A percentile compares a stretch with the other conserved stretches of the same genome.
phyloP scores from a whole-genome alignment of 2,797 vertebrate genomes.

The Threskiornis aethiopicus region DNA sequence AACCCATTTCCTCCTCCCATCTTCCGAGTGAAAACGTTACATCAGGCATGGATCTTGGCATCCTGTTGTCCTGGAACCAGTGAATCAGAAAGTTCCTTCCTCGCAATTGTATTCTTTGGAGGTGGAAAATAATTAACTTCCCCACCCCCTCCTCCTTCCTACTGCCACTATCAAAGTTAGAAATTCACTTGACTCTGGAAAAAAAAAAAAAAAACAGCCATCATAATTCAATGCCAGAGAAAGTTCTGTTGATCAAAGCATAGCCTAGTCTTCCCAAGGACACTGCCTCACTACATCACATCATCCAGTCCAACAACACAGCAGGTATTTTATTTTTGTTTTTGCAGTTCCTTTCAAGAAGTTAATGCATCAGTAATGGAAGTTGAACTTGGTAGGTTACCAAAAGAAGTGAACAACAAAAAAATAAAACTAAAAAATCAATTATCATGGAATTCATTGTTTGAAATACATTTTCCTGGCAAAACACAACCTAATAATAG shows the following conservation, averaged over 20 bases:
- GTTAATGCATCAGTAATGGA: not conserved
- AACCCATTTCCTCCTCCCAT: constrained; percentile 37
- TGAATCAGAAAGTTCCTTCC: constrained; percentile 67
- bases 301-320: not conserved
- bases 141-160: constrained; percentile 54
- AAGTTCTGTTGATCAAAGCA: constrained; percentile 45
- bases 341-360: constrained; percentile 1
- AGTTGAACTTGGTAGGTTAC: not conserved
- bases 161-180: constrained; percentile 35
- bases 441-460: not conserved
- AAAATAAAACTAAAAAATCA: not conserved
- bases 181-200: constrained; percentile 17
- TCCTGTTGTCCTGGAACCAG: constrained; percentile 63
- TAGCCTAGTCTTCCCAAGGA: constrained; percentile 17
- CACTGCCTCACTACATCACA: not conserved
- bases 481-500: not conserved
- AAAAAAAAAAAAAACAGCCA: not conserved
- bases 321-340: not conserved
- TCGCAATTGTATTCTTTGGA: constrained; percentile 60
- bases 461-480: not conserved
- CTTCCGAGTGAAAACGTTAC: constrained; percentile 35
- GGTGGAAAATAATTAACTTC: constrained; percentile 64
- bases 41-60: constrained; percentile 61
- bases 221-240: constrained; percentile 10
- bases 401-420: not conserved